phyloP scores from a whole-genome alignment of 2,797 vertebrate species.

The Myotis daubentonii region DNA sequence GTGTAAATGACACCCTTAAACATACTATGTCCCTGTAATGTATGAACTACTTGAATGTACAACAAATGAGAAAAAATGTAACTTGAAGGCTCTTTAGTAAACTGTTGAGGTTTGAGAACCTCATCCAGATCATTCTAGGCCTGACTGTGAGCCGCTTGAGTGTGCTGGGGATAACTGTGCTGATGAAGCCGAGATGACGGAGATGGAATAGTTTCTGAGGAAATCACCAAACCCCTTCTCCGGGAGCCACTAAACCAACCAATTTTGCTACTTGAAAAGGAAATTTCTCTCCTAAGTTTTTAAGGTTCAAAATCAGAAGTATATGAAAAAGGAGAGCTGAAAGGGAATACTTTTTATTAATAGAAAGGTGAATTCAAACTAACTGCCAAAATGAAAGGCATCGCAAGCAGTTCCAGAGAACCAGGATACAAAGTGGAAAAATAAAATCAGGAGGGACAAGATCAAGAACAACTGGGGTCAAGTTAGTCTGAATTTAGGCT shows the following conservation, averaged over 20 bases:
- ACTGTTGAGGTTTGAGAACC: neutral
- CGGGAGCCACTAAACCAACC: neutral
- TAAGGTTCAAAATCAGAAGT: neutral
- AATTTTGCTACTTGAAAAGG: neutral
- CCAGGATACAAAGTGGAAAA: neutral
- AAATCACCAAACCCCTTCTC: neutral
- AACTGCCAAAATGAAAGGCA: neutral
- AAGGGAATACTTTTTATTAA: neutral
- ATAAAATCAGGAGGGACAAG: neutral
- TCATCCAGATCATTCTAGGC: neutral
- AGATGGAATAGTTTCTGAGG: neutral
- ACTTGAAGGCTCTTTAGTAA: neutral
- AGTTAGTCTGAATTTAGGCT: neutral
- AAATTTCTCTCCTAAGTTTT: neutral
- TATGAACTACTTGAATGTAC: neutral
- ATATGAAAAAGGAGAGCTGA: neutral
- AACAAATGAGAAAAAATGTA: neutral
- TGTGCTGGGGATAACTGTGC: neutral
- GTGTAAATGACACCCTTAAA: neutral
- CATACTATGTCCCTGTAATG: neutral
- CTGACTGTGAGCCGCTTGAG: neutral
- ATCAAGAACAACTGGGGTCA: neutral
- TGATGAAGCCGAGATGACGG: neutral
- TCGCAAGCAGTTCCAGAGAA: neutral
- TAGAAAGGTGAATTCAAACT: neutral